These are phyloP conservation scores for Megatriorchis doriae DNA, from an alignment of 2,113 vertebrate species.

Conservation along the genomic window DNA sequence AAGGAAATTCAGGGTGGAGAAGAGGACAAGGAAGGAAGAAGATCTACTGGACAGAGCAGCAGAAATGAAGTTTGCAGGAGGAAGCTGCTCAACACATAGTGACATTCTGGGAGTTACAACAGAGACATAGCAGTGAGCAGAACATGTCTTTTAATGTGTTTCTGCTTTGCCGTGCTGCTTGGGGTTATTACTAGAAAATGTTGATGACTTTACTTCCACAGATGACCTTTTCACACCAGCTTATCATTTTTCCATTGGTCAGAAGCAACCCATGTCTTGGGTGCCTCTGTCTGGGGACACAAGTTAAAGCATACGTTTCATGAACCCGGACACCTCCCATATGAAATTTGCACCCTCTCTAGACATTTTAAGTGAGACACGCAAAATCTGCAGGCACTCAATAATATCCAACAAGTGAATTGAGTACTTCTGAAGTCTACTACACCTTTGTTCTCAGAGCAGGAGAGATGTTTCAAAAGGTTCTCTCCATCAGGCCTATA, in stretches of 20 bases:
- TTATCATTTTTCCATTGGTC: neutral
- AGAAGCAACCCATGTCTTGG: neutral
- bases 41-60: neutral
- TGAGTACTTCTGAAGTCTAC: neutral
- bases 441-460: neutral
- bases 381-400: neutral
- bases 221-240: neutral
- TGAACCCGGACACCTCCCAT: neutral
- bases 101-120: neutral
- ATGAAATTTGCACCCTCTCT: neutral
- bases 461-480: neutral
- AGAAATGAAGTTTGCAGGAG: neutral
- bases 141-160: neutral
- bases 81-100: neutral
- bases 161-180: neutral
- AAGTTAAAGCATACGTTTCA: neutral
- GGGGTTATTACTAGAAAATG: neutral
- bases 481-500: neutral
- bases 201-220: neutral
- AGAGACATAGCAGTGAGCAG: neutral
- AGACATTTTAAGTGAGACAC: neutral
- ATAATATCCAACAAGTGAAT: neutral
- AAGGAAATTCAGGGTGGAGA: neutral
- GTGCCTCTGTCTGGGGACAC: neutral
- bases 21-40: neutral